Evolutionary conservation across 2,113 vertebrate species (phyloP).

Genomic region (Pipa parva): DNA sequence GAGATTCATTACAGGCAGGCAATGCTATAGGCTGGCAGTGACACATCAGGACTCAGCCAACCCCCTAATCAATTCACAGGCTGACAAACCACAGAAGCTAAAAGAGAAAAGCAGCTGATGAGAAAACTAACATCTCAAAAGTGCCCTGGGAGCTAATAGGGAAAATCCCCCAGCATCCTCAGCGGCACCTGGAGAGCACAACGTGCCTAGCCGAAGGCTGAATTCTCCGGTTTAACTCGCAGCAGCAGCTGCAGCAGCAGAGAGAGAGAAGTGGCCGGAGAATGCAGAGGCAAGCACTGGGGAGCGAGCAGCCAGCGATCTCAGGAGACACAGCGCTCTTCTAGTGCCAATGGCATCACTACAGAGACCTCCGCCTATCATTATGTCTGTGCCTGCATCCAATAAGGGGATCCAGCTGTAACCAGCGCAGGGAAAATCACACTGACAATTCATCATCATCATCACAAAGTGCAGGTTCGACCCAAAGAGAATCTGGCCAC

Average conservation of each 20-base stretch:
- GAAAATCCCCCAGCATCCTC: too few species aligned
- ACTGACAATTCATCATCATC: neutral
- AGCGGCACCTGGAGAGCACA: neutral
- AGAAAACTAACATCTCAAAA: neutral
- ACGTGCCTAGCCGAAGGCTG: neutral
- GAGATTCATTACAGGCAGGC: neutral
- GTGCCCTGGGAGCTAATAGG: neutral
- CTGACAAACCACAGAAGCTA: neutral
- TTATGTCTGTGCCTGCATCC: neutral
- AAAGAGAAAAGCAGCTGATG: neutral
- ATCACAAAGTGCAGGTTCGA: neutral
- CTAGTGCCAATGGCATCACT: neutral
- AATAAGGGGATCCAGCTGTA: neutral
- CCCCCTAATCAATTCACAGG: neutral
- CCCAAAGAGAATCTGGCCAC: neutral
- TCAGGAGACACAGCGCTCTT: neutral
- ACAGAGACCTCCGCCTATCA: neutral
- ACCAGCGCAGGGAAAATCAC: neutral
- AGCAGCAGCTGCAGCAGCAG: neutral
- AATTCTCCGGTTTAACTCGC: neutral
- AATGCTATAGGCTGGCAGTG: neutral
- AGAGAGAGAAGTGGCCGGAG: constrained; percentile 3
- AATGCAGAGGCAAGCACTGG: neutral
- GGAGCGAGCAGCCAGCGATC: neutral
- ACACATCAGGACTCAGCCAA: neutral